These are phyloP conservation scores for Morphnarchus princeps DNA, from an alignment of 2,113 vertebrate genomes.

Conservation along the genomic window DNA sequence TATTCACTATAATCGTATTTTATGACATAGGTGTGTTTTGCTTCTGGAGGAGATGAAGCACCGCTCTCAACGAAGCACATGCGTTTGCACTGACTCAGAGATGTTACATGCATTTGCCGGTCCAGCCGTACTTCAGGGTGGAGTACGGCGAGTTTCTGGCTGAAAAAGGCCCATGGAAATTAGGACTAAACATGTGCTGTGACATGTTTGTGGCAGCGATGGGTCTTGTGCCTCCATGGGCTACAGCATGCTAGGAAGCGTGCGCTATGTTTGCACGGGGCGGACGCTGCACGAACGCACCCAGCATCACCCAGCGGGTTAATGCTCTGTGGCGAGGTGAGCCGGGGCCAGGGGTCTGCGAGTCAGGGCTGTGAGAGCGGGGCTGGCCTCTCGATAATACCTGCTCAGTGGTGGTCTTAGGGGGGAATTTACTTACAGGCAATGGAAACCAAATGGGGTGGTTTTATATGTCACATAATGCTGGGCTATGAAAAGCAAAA, in stretches of 20 bases:
- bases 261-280: neutral
- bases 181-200: neutral
- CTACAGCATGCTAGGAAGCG: neutral
- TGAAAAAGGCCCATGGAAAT: neutral
- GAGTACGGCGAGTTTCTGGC: neutral
- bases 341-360: neutral
- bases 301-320: neutral
- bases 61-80: neutral
- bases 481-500: slow-evolving; percentile 18
- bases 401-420: slow-evolving; percentile 26
- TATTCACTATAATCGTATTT: neutral
- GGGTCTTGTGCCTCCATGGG: neutral
- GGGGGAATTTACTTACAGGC: neutral
- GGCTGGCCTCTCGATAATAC: neutral
- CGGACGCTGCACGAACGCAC: neutral
- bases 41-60: neutral
- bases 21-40: neutral
- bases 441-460: slow-evolving; percentile 35
- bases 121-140: neutral
- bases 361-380: neutral
- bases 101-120: neutral
- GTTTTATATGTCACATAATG: neutral
- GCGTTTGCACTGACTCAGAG: neutral
- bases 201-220: neutral
- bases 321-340: neutral